Evolutionary conservation across 1,140 invertebrate species (phyloP), one percentile per base, ranked within the genome.

Genomic region (Heliconius eleuchia): DNA sequence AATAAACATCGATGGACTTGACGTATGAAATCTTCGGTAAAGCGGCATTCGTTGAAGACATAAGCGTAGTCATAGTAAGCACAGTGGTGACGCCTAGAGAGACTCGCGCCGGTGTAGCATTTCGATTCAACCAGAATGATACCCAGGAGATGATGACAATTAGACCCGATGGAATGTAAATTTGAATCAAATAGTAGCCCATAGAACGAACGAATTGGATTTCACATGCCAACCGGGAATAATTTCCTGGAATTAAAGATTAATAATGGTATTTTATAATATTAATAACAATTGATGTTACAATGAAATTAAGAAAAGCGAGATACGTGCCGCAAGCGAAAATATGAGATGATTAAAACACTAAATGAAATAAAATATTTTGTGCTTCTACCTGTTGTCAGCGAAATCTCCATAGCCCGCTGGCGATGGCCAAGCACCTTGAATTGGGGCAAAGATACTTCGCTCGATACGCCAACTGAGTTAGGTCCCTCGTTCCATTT

Each of bases 141-240:
- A 99, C 99, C 99, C 99, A 99, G 86, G 98, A 99, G 95, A 99
- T 99, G 95, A 99, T 99, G 94, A 99, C 99, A 95, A 99, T 99
- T 92, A 99, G 97, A 92, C 98, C 98, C 92, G 98, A 99, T 86
- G 99, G 99, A 95, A 99, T 99, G 96, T 99, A 99, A 94, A 99
- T 99, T 96, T 99, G 99, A 95, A 99, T 99, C 88, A 99, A 96
- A 96, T 99, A 99, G 96, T 99, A 99, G 88, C 99, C 99, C 97
- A 99, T 99, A 88, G 98, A 99, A 83, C 99, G 97, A 80, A 98
- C 98, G 95, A 99, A 99, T 95, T 99, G 98, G 93, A 99, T 99
- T 96, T 99, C 98, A 95, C 98, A 99, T 80, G 98, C 98, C 96
- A 99, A 95, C 89, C 99, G 97, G 87, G 99, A 99, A 95, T 99